Conservation (phyloP, 2,888 invertebrate species). For the Pinctada fucata region DNA sequence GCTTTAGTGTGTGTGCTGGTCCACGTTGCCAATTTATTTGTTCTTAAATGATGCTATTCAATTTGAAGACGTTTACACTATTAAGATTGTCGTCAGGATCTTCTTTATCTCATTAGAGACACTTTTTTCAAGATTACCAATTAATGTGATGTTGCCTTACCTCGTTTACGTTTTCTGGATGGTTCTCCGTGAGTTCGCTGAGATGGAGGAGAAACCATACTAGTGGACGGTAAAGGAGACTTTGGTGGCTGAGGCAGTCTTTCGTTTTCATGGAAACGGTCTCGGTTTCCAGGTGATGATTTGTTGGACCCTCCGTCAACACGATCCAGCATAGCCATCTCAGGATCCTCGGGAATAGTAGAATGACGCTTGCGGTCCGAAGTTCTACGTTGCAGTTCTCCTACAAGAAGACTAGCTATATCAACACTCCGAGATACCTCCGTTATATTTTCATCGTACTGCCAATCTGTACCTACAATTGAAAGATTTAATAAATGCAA, state of each 20-base stretch:
- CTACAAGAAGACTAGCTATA: not conserved
- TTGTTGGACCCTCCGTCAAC: not conserved
- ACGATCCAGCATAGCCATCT: not conserved
- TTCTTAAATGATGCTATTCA: too few species aligned
- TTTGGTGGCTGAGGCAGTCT: not conserved
- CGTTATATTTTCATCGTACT: too few species aligned
- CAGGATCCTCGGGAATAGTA: not conserved
- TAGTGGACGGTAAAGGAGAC: not conserved
- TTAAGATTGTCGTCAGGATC: too few species aligned
- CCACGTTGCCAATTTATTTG: too few species aligned
- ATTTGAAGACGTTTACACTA: too few species aligned
- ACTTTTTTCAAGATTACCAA: too few species aligned
- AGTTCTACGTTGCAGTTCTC: not conserved
- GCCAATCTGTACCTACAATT: too few species aligned
- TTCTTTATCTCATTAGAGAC: too few species aligned
- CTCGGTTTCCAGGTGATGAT: not conserved
- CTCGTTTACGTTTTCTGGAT: conserved; percentile 18
- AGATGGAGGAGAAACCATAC: conserved; percentile 7
- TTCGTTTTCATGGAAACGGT: not conserved
- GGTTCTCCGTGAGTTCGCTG: not conserved
- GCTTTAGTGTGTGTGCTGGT: too few species aligned
- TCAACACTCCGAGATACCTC: not conserved
- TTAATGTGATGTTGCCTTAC: not conserved
- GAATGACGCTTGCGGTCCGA: not conserved
- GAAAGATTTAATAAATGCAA: too few species aligned